Percentiles rank a stretch among this genome's conserved stretches.
phyloP scores from a whole-genome alignment of 2,888 invertebrate genomes.

The Hirtodrosophila alboralis region DNA sequence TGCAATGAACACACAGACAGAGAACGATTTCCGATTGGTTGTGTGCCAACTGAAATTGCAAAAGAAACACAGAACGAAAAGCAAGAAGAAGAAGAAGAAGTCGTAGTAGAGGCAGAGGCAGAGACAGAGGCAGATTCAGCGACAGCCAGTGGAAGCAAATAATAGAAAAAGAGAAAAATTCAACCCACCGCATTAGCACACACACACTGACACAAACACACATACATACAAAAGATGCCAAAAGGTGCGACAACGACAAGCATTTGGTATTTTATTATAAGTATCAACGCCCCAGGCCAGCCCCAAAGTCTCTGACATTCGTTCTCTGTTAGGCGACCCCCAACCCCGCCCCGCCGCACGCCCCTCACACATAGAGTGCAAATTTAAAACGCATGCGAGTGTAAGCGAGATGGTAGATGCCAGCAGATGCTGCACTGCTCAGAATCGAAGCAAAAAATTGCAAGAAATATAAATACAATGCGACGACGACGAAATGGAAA shows the following conservation, averaged over 20 bases:
- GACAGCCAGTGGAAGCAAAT: constrained; percentile 53
- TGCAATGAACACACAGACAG: constrained; percentile 22
- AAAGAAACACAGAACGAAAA: constrained; percentile 57
- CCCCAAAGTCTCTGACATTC: constrained; percentile 59
- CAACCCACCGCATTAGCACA: constrained; percentile 42
- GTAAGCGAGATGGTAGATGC: constrained; percentile 23
- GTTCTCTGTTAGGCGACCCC: constrained; percentile 28
- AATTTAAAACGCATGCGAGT: constrained; percentile 38
- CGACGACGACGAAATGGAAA: constrained; percentile 60
- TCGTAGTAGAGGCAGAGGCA: constrained; percentile 26
- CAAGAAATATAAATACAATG: constrained; percentile 69
- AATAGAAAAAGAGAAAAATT: constrained; percentile 47
- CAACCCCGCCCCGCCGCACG: not conserved
- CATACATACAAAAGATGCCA: constrained; percentile 51
- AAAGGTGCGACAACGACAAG: constrained; percentile 74
- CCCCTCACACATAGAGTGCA: constrained; percentile 23
- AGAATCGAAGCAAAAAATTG: constrained; percentile 63
- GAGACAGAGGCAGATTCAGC: constrained; percentile 33
- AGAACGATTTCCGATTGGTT: constrained; percentile 78
- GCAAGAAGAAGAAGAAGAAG: not conserved
- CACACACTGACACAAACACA: constrained; percentile 32
- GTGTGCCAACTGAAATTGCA: constrained; percentile 70
- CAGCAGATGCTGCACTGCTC: constrained; percentile 54
- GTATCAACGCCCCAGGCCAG: constrained; percentile 70
- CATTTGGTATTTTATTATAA: constrained; percentile 73